These are phyloP conservation scores for Clostera curtula DNA, from an alignment of 2,888 invertebrate genomes.

Conservation along the genomic window DNA sequence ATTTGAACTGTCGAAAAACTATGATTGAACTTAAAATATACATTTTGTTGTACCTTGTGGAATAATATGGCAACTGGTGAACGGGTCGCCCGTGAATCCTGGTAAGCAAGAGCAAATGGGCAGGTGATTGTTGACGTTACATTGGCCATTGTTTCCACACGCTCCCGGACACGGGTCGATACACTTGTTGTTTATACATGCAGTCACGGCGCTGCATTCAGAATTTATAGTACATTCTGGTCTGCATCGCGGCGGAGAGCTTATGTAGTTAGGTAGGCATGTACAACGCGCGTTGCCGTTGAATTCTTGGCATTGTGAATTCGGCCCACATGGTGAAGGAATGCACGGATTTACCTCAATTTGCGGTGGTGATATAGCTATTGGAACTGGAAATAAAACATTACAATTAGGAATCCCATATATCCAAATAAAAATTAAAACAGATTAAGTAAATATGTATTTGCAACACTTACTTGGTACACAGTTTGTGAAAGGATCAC, in stretches of 20 bases:
- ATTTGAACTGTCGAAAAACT: conserved; percentile 2
- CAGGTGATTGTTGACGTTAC: conserved; percentile 82
- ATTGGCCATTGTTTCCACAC: conserved; percentile 84
- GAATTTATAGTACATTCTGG: conserved; percentile 83
- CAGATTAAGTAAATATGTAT: too few relatives aligned
- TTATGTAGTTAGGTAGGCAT: conserved; percentile 81
- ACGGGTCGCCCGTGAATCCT: conserved; percentile 85
- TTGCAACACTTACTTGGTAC: conserved; percentile 63
- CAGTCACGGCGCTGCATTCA: conserved; percentile 80
- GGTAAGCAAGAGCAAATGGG: conserved; percentile 79
- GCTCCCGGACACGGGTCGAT: conserved; percentile 85
- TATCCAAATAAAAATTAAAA: conserved; percentile 11
- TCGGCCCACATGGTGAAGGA: conserved; percentile 87
- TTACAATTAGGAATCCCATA: background rate
- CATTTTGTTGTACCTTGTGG: conserved; percentile 33
- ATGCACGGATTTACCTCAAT: conserved; percentile 76
- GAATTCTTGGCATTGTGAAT: conserved; percentile 81
- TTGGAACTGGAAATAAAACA: conserved; percentile 29
- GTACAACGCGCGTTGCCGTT: conserved; percentile 80
- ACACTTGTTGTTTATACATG: conserved; percentile 83
- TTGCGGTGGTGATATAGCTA: conserved; percentile 34
- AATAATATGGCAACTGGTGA: conserved; percentile 61
- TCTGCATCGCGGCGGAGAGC: conserved; percentile 84
- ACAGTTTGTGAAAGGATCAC: conserved; percentile 83
- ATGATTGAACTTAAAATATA: conserved; percentile 4